A percentile compares a stretch with the other conserved stretches of the same genome.
These are phyloP conservation scores for Formica exsecta DNA, from an alignment of 1,140 invertebrate species.

Conservation along the genomic window DNA sequence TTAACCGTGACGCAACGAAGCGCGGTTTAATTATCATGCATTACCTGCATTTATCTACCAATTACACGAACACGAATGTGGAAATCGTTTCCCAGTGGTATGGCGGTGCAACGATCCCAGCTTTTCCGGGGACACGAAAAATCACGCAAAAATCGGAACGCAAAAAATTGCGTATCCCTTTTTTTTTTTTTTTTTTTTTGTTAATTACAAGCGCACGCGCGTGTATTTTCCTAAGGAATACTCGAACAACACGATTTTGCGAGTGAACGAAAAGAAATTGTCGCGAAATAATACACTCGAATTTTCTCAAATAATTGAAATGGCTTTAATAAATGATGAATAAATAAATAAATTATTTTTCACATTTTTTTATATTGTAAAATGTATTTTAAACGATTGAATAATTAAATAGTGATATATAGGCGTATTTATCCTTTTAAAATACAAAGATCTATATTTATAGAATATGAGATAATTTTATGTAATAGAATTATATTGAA, in stretches of 20 bases:
- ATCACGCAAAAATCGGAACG: neutral
- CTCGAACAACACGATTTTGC: neutral
- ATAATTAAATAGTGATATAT: constrained; percentile 1
- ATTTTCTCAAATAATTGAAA: constrained; percentile 48
- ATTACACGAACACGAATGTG: constrained; percentile 45
- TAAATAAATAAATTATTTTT: constrained; percentile 28
- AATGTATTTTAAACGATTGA: neutral
- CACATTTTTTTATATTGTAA: too few relatives aligned
- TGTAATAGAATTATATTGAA: neutral
- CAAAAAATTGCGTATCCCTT: neutral
- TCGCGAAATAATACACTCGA: constrained; percentile 6
- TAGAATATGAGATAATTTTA: neutral
- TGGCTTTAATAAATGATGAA: neutral
- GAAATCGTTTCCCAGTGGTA: constrained; percentile 40
- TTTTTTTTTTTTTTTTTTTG: neutral
- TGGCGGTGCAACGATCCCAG: too few relatives aligned
- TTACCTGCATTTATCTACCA: constrained; percentile 55
- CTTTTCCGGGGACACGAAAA: constrained; percentile 2
- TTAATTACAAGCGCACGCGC: neutral
- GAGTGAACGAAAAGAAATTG: constrained; percentile 3
- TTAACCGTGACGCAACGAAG: constrained; percentile 63
- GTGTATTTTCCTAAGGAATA: constrained; percentile 26
- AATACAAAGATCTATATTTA: neutral
- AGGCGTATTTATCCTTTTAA: neutral
- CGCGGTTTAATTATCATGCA: constrained; percentile 65